Base-by-base conservation (phyloP, 2,113 vertebrate genomes). In the Gymnobelideus leadbeateri region DNA sequence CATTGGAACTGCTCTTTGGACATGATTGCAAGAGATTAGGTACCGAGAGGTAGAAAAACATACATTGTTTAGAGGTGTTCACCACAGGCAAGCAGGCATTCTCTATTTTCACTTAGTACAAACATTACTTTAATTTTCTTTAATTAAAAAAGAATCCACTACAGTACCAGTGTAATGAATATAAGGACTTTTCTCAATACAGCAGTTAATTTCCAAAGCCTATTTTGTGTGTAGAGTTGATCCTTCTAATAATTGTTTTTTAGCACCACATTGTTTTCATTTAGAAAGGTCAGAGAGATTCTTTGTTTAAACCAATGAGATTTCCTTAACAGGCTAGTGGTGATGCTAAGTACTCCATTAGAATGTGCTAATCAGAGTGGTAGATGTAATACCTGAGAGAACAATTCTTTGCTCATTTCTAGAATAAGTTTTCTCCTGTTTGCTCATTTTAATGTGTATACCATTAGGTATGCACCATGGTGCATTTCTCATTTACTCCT, bases 221-320 rank as follows among this genome's bases (percentile, higher is more conserved):
- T 95, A 97, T 96, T 94, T 93, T 90, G 43, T 90, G 51, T 95
- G 24, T 95, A 95, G 92, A 95, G 47, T 93, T 90, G 91, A 23
- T 95, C 92, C 51, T 96, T 94, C 55, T 28, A 84, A 51, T 92
- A 95, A 96, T 96, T 97, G 95, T 95, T 95, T 51, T 96, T 93
- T 95, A 96, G 93, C 89, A 95, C 97, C 91, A 91, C 93, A 84
- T 31, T 96, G 97, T 97, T 98, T 98, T 97, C 94, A 97, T 95
- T 97, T 95, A 96, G 96, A 98, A 97, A 99, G 97, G 98, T 98
- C 97, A 98, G 95, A 98, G 91, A 91, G 98, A 97, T 98, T 96
- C 96, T 96, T 97, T 97, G 94, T 94, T 93, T 95, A 98, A 97
- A 97, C 91, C 96, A 98, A 93, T 94, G 97, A 95, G 97, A 97